These are phyloP conservation scores for Montipora foliosa DNA, from an alignment of 64 coral and sea anemone genomes.

Conservation along the genomic window DNA sequence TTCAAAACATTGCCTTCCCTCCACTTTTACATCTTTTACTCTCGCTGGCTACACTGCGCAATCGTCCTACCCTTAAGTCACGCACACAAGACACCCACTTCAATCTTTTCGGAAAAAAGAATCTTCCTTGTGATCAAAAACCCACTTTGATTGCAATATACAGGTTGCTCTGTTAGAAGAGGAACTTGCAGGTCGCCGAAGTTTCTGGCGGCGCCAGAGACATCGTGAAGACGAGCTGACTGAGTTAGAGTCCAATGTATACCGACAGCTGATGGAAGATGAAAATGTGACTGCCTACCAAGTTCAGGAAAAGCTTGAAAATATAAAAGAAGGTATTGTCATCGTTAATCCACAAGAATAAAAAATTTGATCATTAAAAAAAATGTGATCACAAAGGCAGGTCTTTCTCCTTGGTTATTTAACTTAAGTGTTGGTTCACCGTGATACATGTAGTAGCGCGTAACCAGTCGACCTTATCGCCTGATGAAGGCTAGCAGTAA, in stretches of 20 bases:
- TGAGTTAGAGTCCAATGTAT: conserved; percentile 69
- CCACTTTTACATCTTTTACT: no score
- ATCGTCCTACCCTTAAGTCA: no score
- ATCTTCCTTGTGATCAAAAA: background rate
- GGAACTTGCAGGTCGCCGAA: conserved; percentile 89
- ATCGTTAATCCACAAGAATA: background rate
- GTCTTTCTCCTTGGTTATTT: no score
- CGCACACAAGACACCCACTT: no score
- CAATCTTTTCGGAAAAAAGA: background rate
- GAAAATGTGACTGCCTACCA: conserved; percentile 82
- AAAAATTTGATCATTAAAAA: background rate
- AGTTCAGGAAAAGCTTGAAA: conserved; percentile 81
- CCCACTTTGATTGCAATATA: background rate
- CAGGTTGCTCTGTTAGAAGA: conserved; percentile 95
- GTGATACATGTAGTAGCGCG: no score
- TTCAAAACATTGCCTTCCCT: no score
- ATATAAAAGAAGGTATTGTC: conserved; percentile 84
- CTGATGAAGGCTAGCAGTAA: no score
- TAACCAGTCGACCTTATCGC: no score
- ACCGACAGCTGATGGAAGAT: conserved; percentile 85
- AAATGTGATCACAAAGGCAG: background rate
- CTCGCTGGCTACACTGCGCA: no score
- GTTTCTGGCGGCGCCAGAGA: conserved; percentile 98
- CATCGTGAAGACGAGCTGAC: conserved; percentile 94
- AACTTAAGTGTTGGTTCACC: no score